phyloP scores from a whole-genome alignment of 2,113 vertebrate species.

The Pelobates fuscus region DNA sequence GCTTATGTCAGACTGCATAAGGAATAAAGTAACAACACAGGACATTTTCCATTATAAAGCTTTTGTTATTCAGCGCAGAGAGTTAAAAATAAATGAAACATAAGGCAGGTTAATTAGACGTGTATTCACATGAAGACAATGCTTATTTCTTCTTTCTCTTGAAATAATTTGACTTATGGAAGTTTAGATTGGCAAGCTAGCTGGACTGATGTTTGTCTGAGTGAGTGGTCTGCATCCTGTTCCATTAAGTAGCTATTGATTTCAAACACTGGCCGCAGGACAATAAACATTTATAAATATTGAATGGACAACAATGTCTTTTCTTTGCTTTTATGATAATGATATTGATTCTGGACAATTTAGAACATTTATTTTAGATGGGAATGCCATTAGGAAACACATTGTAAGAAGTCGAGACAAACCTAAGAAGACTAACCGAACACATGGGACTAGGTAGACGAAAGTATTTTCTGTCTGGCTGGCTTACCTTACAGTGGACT shows the following conservation, averaged over 20 bases:
- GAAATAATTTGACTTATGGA: constrained; percentile 28
- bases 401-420: constrained; percentile 36
- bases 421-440: constrained; percentile 51
- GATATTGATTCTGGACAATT: constrained; percentile 52
- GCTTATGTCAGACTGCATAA: constrained; percentile 33
- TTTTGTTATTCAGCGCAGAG: constrained; percentile 20
- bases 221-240: constrained; percentile 19
- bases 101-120: constrained; percentile 9
- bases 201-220: neutral
- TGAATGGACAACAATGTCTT: constrained; percentile 49
- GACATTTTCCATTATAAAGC: constrained; percentile 17
- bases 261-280: constrained; percentile 38
- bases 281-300: constrained; percentile 46
- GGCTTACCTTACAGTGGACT: neutral
- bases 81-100: constrained; percentile 23
- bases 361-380: constrained; percentile 47
- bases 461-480: neutral
- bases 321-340: constrained; percentile 51
- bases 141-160: constrained; percentile 27
- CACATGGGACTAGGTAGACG: neutral
- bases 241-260: constrained; percentile 54
- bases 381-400: constrained; percentile 33
- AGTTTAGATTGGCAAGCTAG: constrained; percentile 9
- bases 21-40: constrained; percentile 35
- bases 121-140: constrained; percentile 29